phyloP scores from a whole-genome alignment of 2,888 invertebrate species.

The Vanessa cardui region DNA sequence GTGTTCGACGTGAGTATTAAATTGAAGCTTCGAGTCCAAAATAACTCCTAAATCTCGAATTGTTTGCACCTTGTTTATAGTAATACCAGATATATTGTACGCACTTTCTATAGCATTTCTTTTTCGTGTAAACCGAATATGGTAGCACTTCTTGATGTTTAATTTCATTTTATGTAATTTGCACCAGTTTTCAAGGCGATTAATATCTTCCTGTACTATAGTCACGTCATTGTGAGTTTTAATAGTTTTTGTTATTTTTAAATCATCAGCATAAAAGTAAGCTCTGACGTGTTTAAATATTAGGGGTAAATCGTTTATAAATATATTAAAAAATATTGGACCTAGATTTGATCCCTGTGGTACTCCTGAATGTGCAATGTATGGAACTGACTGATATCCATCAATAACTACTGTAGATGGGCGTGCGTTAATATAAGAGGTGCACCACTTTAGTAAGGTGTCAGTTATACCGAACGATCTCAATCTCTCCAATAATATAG shows the following conservation, averaged over 20 bases:
- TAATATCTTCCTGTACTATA: background rate
- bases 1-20: background rate
- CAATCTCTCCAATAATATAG: too few species aligned
- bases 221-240: too few species aligned
- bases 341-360: slow-evolving; percentile 2
- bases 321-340: slow-evolving; percentile 3
- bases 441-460: too few species aligned
- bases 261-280: slow-evolving; percentile 3
- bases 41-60: slow-evolving; percentile 3
- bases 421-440: too few species aligned
- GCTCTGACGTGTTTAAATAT: background rate
- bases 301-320: background rate
- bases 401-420: background rate
- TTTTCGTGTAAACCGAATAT: slow-evolving; percentile 3
- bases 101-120: background rate
- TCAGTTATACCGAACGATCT: too few species aligned
- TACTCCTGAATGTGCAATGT: slow-evolving; percentile 3
- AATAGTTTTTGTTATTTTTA: background rate
- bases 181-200: slow-evolving; percentile 3
- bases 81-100: too few species aligned
- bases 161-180: background rate
- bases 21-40: slow-evolving; percentile 3
- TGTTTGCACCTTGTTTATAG: too few species aligned
- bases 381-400: slow-evolving; percentile 3
- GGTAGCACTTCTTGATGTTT: slow-evolving; percentile 3